These are phyloP conservation scores for Actias luna DNA, from an alignment of 2,888 invertebrate genomes.

Conservation along the genomic window DNA sequence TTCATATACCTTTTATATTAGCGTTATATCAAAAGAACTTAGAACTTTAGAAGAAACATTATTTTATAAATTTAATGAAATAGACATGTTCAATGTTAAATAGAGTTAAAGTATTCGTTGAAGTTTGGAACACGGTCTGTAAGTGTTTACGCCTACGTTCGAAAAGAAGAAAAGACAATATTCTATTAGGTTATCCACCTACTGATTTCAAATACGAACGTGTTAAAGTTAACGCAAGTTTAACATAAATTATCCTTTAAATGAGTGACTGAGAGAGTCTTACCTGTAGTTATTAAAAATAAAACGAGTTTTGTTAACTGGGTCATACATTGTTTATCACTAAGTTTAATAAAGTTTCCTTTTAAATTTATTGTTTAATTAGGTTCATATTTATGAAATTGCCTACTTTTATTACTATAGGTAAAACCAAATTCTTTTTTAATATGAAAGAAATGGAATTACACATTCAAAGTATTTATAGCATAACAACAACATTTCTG, in stretches of 20 bases:
- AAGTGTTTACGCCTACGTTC: slow-evolving; percentile 48
- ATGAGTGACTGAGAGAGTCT: slow-evolving; percentile 1
- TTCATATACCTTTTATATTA: slow-evolving; percentile 35
- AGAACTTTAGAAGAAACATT: too few species aligned
- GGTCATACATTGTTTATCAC: neutral
- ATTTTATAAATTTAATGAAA: slow-evolving; percentile 44
- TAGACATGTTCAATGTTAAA: slow-evolving; percentile 19
- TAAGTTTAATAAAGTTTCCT: neutral
- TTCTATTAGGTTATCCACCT: slow-evolving; percentile 65
- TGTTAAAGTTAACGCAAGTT: slow-evolving; percentile 14
- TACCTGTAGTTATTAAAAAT: neutral
- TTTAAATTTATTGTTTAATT: too few species aligned
- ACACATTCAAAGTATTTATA: too few species aligned
- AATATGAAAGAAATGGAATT: too few species aligned
- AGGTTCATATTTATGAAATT: too few species aligned
- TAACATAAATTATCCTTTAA: slow-evolving; percentile 1
- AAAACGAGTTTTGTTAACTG: neutral
- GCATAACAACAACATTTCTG: too few species aligned
- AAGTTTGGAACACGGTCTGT: slow-evolving; percentile 20
- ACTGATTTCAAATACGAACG: slow-evolving; percentile 42
- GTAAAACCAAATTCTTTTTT: too few species aligned
- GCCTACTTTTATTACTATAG: too few species aligned
- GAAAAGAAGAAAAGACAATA: slow-evolving; percentile 57
- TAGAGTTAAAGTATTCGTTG: slow-evolving; percentile 29
- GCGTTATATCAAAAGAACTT: slow-evolving; percentile 39